Evolutionary conservation across 2,888 invertebrate genomes (phyloP).

Genomic region (Troides aeacus): DNA sequence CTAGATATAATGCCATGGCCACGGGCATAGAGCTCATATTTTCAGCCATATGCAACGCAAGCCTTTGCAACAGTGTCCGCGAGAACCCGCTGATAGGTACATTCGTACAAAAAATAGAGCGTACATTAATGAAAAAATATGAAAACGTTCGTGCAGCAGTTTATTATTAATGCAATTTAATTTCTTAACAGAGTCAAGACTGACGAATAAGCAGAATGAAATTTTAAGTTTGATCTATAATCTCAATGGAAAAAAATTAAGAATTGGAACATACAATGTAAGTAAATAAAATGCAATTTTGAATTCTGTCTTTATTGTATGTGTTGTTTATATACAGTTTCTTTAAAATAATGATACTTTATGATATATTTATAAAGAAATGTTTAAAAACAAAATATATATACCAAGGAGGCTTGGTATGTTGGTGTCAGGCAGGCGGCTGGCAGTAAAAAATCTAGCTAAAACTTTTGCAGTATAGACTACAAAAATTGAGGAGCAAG

Average conservation of each 20-base stretch:
- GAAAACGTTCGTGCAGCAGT: conserved; percentile 4
- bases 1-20: conserved; percentile 51
- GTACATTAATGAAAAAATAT: not conserved
- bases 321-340: too few relatives aligned
- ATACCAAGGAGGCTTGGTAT: too few relatives aligned
- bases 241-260: conserved; percentile 66
- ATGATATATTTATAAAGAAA: too few relatives aligned
- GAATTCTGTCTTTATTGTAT: not conserved
- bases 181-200: conserved; percentile 41
- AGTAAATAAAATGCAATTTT: conserved; percentile 40
- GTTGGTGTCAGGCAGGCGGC: too few relatives aligned
- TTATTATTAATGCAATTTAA: conserved; percentile 6
- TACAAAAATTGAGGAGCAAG: too few relatives aligned
- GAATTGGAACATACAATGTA: conserved; percentile 67
- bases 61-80: conserved; percentile 58
- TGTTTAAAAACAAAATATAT: too few relatives aligned
- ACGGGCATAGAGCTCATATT: conserved; percentile 65
- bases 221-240: conserved; percentile 44
- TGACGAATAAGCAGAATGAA: conserved; percentile 40
- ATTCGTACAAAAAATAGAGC: not conserved
- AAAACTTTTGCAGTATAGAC: too few relatives aligned
- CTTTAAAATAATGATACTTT: too few relatives aligned
- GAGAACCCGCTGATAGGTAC: conserved; percentile 53
- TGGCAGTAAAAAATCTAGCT: too few relatives aligned
- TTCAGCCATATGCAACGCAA: conserved; percentile 68